A percentile compares a stretch with the other conserved stretches of the same genome.
Conservation (phyloP, 2,113 vertebrate species). For the Alethe diademata region DNA sequence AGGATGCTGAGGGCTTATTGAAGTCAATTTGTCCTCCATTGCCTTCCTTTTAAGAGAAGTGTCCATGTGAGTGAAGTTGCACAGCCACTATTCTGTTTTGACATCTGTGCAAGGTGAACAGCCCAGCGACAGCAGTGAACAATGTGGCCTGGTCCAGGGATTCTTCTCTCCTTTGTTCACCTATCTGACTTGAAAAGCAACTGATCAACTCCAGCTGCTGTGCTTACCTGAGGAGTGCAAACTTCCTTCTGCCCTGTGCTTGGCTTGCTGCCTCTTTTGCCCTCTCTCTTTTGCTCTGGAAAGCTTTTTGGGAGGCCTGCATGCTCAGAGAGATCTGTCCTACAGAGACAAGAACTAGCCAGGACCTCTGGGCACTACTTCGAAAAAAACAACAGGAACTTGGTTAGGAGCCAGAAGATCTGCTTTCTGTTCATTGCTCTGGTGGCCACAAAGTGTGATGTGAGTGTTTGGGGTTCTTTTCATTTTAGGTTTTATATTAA, state of each 20-base stretch:
- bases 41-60: neutral
- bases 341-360: neutral
- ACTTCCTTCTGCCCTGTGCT: neutral
- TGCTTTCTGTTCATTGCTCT: constrained; percentile 30
- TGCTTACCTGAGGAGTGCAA: neutral
- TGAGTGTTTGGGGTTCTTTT: neutral
- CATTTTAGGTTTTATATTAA: neutral
- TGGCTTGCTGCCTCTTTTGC: neutral
- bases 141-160: neutral
- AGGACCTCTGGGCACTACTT: neutral
- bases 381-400: constrained; percentile 10
- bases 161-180: neutral
- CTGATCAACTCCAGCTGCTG: neutral
- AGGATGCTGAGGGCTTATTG: neutral
- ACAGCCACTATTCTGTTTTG: neutral
- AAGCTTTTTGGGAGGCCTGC: neutral
- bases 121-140: neutral
- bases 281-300: neutral
- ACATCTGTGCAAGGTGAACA: neutral
- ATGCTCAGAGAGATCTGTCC: neutral
- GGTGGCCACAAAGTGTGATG: constrained; percentile 1
- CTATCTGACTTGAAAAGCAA: neutral
- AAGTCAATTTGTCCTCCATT: neutral
- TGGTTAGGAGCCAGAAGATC: constrained; percentile 28
- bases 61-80: neutral